Evolutionary conservation across 2,113 vertebrate genomes (phyloP).

Genomic region (Dicaeum eximium): DNA sequence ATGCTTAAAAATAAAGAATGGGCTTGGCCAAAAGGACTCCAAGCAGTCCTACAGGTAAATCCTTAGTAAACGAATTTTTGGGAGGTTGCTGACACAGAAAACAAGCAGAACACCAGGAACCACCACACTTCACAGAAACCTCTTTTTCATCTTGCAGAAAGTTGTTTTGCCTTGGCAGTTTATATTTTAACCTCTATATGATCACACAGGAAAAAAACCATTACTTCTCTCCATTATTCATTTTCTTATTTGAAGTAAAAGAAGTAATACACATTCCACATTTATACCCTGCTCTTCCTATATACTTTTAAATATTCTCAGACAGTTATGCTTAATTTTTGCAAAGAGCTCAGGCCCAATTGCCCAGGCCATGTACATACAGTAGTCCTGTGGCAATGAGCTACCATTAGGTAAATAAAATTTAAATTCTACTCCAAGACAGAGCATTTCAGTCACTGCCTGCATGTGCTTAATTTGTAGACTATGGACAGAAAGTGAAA

Average conservation of each 20-base stretch:
- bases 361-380: neutral
- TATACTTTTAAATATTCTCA: neutral
- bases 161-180: neutral
- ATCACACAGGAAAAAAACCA: neutral
- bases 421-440: neutral
- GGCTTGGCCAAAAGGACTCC: constrained; percentile 3
- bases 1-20: neutral
- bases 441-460: neutral
- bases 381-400: neutral
- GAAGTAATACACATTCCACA: neutral
- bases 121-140: neutral
- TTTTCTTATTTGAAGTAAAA: neutral
- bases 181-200: neutral
- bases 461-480: neutral
- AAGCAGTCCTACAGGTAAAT: neutral
- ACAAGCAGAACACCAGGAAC: constrained; percentile 3
- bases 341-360: neutral
- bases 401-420: neutral
- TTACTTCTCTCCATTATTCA: neutral
- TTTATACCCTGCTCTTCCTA: neutral
- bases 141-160: neutral
- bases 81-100: neutral
- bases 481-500: neutral
- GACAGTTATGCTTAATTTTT: neutral
- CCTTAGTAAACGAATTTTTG: constrained; percentile 40